Conservation (phyloP, 1,140 invertebrate genomes). For the Caenorhabditis remanei region DNA sequence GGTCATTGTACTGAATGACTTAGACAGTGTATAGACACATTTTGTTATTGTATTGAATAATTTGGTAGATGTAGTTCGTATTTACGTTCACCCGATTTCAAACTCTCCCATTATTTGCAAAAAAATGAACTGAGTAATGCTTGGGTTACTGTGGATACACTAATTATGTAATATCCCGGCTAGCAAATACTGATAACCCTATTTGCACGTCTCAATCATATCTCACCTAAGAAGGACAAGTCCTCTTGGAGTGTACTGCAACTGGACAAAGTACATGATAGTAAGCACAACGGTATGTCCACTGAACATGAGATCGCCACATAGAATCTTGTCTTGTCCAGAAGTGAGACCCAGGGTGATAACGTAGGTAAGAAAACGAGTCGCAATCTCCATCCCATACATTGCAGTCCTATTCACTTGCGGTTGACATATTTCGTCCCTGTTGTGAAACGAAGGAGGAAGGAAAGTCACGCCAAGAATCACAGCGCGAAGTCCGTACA, state of each 20-base stretch:
- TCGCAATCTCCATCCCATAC: conserved; percentile 74
- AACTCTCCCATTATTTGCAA: no score
- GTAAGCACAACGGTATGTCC: conserved; percentile 77
- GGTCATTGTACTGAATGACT: no score
- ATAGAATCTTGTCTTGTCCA: conserved; percentile 77
- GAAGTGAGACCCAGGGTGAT: conserved; percentile 78
- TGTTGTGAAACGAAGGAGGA: conserved; percentile 76
- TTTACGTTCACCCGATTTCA: no score
- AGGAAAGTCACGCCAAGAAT: conserved; percentile 75
- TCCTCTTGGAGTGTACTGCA: conserved; percentile 76
- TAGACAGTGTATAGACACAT: no score
- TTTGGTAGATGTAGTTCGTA: no score
- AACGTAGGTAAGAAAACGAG: conserved; percentile 75
- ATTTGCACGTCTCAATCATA: neutral
- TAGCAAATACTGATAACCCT: no score
- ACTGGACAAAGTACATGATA: conserved; percentile 77
- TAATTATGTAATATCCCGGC: no score
- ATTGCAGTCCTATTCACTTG: conserved; percentile 75
- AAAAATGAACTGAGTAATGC: no score
- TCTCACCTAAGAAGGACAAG: conserved; percentile 67
- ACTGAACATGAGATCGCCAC: conserved; percentile 76
- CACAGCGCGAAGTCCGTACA: conserved; percentile 73
- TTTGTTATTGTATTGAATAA: no score
- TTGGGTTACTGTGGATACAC: no score
- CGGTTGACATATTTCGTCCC: conserved; percentile 76